Evolutionary conservation across 2,113 vertebrate species (phyloP), one percentile per base, ranked within the genome.

Genomic region (Phoxinus phoxinus): DNA sequence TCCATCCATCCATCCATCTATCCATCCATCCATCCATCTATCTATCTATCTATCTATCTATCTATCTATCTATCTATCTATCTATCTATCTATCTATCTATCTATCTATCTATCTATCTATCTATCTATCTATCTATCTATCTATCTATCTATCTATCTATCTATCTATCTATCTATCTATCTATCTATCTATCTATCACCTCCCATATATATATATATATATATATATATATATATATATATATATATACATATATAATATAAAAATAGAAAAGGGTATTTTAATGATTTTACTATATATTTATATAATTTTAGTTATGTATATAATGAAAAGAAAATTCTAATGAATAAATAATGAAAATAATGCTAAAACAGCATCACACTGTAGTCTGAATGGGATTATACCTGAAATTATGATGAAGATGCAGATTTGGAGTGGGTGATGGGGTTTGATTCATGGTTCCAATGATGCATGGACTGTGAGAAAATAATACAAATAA

Each of bases 401-500:
- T 67, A 17, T 94, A 99, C 98, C 97, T 96, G 96, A 99, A 99
- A 93, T 99, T 99, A 88, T 99, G 98, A 87, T 99, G 98, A 78
- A 99, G 97, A 86, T 99, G 98, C 86, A 99, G 95, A 90, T 99
- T 99, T 78, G 97, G 97, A 23, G 97, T 95, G 0, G 97, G 99
- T 6, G 98, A 97, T 13, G 97, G 97, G 80, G 98, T 97, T 91
- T 99, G 98, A 94, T 97, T 99, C 98, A 99, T 99, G 15, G 98
- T 99, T 86, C 98, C 97, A n/a, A 99, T 99, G 82, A 99, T 99
- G 78, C 97, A 99, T 0, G 98, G 98, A 58, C 98, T 99, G 87
- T 41, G 30, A 81, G 5, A 72, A 56, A 61, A 37, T 23, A n/a
- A 41, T 41, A 15, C 6, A 58, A 25, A 11, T 37, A 25, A 48